These are phyloP conservation scores for Oikopleura albicans DNA, from an alignment of 23 tunicate species.

Conservation along the genomic window DNA sequence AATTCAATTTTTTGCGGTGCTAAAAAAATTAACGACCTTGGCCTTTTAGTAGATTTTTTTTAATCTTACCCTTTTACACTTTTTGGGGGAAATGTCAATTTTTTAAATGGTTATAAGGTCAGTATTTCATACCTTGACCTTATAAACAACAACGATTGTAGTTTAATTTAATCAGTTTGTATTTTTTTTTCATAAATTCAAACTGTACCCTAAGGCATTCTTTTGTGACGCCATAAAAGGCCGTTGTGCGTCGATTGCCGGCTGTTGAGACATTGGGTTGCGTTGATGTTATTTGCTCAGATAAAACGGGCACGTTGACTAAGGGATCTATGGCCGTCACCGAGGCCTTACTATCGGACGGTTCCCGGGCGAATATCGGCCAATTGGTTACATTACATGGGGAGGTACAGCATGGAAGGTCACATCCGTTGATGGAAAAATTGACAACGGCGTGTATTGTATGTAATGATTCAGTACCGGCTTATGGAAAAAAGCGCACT, in stretches of 20 bases:
- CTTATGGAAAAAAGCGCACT: background rate
- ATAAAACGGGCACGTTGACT: slow-evolving; percentile 91
- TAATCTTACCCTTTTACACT: too few relatives aligned
- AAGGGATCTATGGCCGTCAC: slow-evolving; percentile 97
- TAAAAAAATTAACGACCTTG: too few relatives aligned
- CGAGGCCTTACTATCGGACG: slow-evolving; percentile 20
- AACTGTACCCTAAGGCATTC: background rate
- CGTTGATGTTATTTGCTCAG: slow-evolving; percentile 56
- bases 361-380: slow-evolving; percentile 1
- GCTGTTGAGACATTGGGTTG: slow-evolving; percentile 51
- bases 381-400: slow-evolving; percentile 10
- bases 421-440: background rate
- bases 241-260: slow-evolving; percentile 20
- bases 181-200: background rate
- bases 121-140: background rate
- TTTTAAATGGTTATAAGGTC: background rate
- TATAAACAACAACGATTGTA: too few relatives aligned
- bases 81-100: background rate
- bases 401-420: slow-evolving; percentile 8
- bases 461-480: background rate
- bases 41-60: too few relatives aligned
- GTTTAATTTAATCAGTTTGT: background rate
- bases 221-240: background rate
- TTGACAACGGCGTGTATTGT: slow-evolving; percentile 6
- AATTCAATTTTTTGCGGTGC: too few relatives aligned